phyloP scores from a whole-genome alignment of 2,113 vertebrate species.

The Axis porcinus region DNA sequence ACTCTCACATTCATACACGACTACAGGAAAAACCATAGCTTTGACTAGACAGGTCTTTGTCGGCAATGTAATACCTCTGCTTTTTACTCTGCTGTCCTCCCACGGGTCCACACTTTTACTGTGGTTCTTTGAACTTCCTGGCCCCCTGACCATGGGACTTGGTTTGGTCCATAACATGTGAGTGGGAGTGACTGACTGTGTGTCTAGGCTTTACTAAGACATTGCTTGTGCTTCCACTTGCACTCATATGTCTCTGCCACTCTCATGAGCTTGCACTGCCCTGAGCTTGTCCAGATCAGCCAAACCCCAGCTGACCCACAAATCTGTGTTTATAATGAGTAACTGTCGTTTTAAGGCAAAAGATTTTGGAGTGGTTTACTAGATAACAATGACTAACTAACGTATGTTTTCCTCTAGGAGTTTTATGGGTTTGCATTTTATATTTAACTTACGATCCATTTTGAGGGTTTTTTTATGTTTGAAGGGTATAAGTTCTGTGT shows the following conservation, averaged over 20 bases:
- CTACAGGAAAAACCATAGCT: neutral
- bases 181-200: neutral
- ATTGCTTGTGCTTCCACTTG: neutral
- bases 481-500: neutral
- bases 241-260: neutral
- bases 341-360: neutral
- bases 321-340: neutral
- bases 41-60: neutral
- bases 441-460: neutral
- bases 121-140: neutral
- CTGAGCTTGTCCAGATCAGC: neutral
- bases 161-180: neutral
- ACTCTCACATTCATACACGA: neutral
- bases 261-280: neutral
- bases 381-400: neutral
- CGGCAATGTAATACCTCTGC: neutral
- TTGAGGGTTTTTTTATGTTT: neutral
- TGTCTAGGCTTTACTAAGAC: neutral
- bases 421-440: neutral
- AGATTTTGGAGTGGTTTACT: neutral
- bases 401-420: neutral
- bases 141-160: neutral
- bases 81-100: neutral
- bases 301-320: neutral
- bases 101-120: neutral